A percentile compares a stretch with the other conserved stretches of the same genome.
Conservation (phyloP, 2,113 vertebrate genomes). For the Melospiza melodia region DNA sequence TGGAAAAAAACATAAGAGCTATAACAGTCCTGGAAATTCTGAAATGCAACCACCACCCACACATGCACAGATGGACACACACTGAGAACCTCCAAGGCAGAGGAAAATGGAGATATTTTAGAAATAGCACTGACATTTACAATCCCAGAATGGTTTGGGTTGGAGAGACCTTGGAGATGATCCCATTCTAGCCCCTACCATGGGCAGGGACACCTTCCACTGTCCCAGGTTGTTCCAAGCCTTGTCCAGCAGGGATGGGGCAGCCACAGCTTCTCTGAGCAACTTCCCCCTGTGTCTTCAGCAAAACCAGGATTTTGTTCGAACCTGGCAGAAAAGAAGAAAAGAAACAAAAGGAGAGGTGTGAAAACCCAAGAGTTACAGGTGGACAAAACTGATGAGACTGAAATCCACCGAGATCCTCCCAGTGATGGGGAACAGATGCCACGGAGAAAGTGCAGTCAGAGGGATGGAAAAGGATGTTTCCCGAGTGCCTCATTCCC, state of each 20-base stretch:
- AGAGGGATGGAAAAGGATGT: not conserved
- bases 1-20: not conserved
- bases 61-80: not conserved
- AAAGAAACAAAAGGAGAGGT: not conserved
- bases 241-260: not conserved
- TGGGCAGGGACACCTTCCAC: not conserved
- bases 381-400: not conserved
- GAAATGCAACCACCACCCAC: slow-evolving; percentile 2
- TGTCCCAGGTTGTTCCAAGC: not conserved
- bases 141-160: not conserved
- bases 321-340: not conserved
- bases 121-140: not conserved
- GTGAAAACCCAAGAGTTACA: not conserved
- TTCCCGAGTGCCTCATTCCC: not conserved
- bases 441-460: not conserved
- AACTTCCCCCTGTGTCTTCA: not conserved
- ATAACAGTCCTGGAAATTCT: not conserved
- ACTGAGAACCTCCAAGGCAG: not conserved
- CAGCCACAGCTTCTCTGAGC: not conserved
- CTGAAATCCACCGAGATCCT: not conserved
- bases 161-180: not conserved
- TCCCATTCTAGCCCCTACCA: not conserved
- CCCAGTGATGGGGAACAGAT: not conserved
- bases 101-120: not conserved
- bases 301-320: not conserved